phyloP scores from a whole-genome alignment of 30 jellyfish, hydroid and myxozoan genomes.

The Turritopsis rubra region DNA sequence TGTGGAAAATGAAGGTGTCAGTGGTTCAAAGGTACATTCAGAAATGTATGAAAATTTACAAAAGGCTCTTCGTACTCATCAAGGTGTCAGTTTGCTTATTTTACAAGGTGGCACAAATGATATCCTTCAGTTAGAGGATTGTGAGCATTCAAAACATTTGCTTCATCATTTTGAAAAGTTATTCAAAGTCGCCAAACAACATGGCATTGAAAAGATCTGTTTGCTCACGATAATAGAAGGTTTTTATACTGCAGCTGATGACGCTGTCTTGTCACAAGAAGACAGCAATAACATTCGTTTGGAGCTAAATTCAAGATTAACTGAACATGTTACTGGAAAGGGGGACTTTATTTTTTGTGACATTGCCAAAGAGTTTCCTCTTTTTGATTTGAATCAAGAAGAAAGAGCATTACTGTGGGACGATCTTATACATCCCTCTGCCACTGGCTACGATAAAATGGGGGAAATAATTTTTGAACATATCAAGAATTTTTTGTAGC shows the following conservation, averaged over 20 bases:
- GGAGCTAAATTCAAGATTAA: background rate
- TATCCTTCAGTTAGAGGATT: background rate
- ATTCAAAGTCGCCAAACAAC: background rate
- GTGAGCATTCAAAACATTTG: background rate
- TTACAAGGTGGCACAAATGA: slow-evolving; percentile 97
- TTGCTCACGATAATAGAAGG: slow-evolving; percentile 40
- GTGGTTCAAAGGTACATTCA: slow-evolving; percentile 66
- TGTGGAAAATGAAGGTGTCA: slow-evolving; percentile 68
- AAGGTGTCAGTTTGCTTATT: slow-evolving; percentile 51
- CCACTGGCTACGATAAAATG: slow-evolving; percentile 80
- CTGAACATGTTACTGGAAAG: background rate
- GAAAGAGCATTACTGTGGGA: slow-evolving; percentile 68
- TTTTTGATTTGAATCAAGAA: slow-evolving; percentile 44
- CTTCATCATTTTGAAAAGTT: slow-evolving; percentile 23
- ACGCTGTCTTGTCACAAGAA: slow-evolving; percentile 22
- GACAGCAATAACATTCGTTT: slow-evolving; percentile 22
- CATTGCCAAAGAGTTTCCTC: slow-evolving; percentile 65
- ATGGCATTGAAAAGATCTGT: slow-evolving; percentile 21
- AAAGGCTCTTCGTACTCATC: slow-evolving; percentile 29
- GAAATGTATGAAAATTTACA: slow-evolving; percentile 73
- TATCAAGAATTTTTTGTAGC: slow-evolving; percentile 13
- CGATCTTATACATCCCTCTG: slow-evolving; percentile 67
- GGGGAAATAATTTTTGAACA: slow-evolving; percentile 71
- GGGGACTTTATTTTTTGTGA: slow-evolving; percentile 43
- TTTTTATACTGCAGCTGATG: slow-evolving; percentile 23